Base-by-base conservation (phyloP, 2,113 vertebrate genomes). In the Sphyrna mokarran region DNA sequence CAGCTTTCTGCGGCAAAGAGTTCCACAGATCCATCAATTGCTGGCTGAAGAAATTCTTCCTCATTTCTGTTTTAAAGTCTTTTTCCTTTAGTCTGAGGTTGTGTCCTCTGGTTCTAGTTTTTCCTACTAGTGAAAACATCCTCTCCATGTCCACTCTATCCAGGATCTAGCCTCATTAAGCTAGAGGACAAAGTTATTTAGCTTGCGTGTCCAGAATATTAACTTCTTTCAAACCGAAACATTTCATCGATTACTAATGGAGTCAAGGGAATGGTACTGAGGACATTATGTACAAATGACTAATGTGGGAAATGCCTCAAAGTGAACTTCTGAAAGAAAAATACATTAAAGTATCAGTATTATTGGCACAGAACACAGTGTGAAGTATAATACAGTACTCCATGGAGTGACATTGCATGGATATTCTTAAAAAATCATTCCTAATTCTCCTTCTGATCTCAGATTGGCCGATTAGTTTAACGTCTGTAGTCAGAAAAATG, bases 271-370 rank as follows among this genome's bases (percentile, higher is more conserved):
- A 58, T 18, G 29, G 54, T n/a, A n/a, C 87, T 63, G 87, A 33
- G 26, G 87, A 33, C 58, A 90, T 61, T 18, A 90, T 61, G 58
- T 61, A 90, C 87, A 90, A 90, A 90, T 90, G 58, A 90, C 58
- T 90, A 58, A 63, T 90, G 26, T n/a, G 29, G 54, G 61, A 90
- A 90, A 58, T 90, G 29, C 87, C 29, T 61, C 87, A 90, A 58
- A 6, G 11, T 90, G 13, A 83, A 20, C 87, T 63, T 61, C 11
- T 90, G 87, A 16, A 90, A n/a, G 29, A 61, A 90, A 61, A 90
- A 33, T 90, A 63, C 54, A 63, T 90, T 90, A 63, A 90, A 90
- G 58, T 20, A 63, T n/a, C 87, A 18, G 13, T 33, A 14, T 63
- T 54, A 63, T n/a, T 16, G 54, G 87, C 29, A 58, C 54, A 90